phyloP scores from a whole-genome alignment of 1,140 invertebrate genomes.

The Parasteatoda tepidariorum region DNA sequence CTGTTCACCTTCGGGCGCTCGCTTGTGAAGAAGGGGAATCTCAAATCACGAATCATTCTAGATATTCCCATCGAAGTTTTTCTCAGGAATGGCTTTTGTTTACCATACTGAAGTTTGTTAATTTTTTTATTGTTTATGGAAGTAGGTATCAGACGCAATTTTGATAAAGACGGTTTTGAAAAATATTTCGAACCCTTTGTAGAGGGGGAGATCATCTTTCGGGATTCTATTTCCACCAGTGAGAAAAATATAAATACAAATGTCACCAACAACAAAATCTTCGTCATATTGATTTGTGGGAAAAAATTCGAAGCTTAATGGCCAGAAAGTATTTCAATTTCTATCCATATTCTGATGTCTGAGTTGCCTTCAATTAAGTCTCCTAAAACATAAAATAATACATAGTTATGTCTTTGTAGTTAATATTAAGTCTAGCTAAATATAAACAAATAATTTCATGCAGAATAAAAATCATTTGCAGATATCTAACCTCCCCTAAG shows the following conservation, averaged over 20 bases:
- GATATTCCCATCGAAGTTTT: background rate
- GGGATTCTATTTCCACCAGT: background rate
- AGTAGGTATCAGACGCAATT: background rate
- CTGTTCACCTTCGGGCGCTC: background rate
- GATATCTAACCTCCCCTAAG: no score
- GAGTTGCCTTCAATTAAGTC: background rate
- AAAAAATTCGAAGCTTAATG: background rate
- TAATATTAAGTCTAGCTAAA: background rate
- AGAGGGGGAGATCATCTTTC: background rate
- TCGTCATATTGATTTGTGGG: background rate
- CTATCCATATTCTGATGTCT: background rate
- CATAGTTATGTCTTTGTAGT: background rate
- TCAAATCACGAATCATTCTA: slow-evolving; percentile 13
- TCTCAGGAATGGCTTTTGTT: background rate
- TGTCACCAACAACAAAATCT: background rate
- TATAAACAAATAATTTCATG: background rate
- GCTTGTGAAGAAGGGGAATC: background rate
- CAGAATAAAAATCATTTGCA: background rate
- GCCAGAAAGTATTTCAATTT: background rate
- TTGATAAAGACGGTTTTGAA: background rate
- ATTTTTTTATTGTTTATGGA: background rate
- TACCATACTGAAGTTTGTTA: background rate
- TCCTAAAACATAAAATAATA: background rate
- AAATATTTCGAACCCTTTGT: background rate
- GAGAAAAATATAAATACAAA: background rate